These are phyloP conservation scores for Chrosomus eos DNA, from an alignment of 2,797 vertebrate genomes.

Conservation along the genomic window DNA sequence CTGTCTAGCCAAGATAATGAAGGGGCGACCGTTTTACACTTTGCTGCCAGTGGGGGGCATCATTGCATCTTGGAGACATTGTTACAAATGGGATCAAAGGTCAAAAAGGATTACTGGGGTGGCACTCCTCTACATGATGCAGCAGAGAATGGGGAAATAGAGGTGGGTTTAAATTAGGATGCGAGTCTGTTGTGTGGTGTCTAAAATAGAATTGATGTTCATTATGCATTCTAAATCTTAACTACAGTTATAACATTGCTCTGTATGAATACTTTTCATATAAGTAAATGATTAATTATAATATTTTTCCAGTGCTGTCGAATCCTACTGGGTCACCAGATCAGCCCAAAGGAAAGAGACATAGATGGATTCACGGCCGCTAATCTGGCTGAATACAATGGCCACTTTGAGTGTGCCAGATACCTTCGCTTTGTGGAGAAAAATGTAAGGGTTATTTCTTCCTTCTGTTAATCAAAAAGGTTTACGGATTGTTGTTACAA, in stretches of 20 bases:
- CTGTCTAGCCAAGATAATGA: constrained; percentile 78
- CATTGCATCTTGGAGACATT: constrained; percentile 80
- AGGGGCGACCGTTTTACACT: constrained; percentile 86
- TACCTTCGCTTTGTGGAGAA: constrained; percentile 75
- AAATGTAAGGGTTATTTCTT: constrained; percentile 70
- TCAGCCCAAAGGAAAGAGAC: constrained; percentile 75
- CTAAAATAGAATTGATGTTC: neutral
- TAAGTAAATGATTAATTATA: neutral
- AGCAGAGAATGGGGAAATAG: constrained; percentile 84
- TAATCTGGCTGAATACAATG: constrained; percentile 84
- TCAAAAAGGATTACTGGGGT: constrained; percentile 83
- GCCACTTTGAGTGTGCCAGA: constrained; percentile 80
- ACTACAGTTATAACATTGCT: neutral
- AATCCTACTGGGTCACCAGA: constrained; percentile 76
- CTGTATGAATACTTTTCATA: neutral
- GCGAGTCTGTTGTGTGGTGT: neutral
- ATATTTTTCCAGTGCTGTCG: constrained; percentile 79
- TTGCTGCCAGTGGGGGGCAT: constrained; percentile 86
- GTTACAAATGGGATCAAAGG: constrained; percentile 77
- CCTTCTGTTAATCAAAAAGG: neutral
- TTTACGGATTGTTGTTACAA: neutral
- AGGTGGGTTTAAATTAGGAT: constrained; percentile 69
- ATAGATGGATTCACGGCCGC: constrained; percentile 81
- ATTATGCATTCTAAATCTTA: neutral
- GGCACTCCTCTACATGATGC: constrained; percentile 87